Evolutionary conservation across 1,140 invertebrate genomes (phyloP).

Genomic region (Brachionus rotundiformis): DNA sequence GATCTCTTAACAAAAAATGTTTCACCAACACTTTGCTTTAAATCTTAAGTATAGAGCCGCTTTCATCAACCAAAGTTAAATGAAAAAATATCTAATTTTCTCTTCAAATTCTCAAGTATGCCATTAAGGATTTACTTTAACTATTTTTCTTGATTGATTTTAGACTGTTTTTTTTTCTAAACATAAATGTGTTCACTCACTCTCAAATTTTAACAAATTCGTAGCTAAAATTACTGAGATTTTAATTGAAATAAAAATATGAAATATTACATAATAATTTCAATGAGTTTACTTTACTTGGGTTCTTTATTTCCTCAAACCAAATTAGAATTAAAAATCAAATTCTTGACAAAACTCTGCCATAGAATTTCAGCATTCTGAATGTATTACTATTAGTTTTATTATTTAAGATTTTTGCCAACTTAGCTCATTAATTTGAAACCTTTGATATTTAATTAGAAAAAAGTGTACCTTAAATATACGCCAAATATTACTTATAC

Average conservation of each 20-base stretch:
- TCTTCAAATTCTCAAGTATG: neutral
- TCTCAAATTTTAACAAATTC: neutral
- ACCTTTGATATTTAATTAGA: neutral
- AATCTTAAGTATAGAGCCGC: neutral
- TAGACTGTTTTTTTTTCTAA: neutral
- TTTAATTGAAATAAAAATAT: neutral
- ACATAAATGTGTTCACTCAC: neutral
- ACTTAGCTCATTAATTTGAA: conserved; percentile 4
- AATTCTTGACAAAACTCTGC: neutral
- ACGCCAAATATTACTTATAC: neutral
- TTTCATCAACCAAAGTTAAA: neutral
- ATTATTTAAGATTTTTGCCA: neutral
- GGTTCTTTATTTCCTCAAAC: neutral
- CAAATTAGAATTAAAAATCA: neutral
- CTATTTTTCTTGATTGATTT: neutral
- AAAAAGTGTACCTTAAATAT: neutral
- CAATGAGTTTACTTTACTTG: neutral
- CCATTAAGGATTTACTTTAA: neutral
- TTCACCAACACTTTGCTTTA: neutral
- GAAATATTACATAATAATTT: conserved; percentile 6
- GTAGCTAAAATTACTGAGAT: neutral
- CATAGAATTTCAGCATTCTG: neutral
- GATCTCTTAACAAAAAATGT: neutral
- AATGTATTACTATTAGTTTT: no score
- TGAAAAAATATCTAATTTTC: neutral